These are phyloP conservation scores for Phataginus tetradactyla DNA, from an alignment of 2,797 vertebrate genomes.

Conservation along the genomic window DNA sequence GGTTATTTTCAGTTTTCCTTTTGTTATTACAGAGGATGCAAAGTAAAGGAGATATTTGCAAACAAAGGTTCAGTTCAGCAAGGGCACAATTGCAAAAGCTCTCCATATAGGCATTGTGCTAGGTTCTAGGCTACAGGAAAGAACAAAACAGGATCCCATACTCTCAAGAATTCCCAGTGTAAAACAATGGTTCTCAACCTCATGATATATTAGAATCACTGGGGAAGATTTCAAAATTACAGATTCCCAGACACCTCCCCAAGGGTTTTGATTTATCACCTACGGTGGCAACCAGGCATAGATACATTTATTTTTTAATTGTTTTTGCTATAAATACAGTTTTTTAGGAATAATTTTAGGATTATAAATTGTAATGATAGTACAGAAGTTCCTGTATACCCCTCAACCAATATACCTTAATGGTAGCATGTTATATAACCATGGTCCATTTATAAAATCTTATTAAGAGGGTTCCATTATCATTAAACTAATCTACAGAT, in stretches of 20 bases:
- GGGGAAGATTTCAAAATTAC: neutral
- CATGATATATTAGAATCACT: neutral
- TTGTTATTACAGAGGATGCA: neutral
- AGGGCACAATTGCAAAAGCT: neutral
- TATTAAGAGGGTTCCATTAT: neutral
- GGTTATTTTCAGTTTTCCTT: neutral
- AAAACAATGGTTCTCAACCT: neutral
- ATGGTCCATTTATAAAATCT: neutral
- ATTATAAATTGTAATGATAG: neutral
- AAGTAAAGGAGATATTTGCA: neutral
- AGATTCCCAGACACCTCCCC: neutral
- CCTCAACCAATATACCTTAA: neutral
- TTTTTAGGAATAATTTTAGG: constrained; percentile 25
- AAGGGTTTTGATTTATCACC: neutral
- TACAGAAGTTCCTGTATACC: neutral
- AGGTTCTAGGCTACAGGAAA: neutral
- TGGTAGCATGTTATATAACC: neutral
- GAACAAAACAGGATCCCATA: neutral
- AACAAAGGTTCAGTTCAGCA: constrained; percentile 28
- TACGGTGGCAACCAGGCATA: neutral
- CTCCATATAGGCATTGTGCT: neutral
- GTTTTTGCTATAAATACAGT: neutral
- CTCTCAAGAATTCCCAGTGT: neutral
- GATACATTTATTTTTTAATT: neutral
- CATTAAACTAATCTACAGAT: neutral